Base-by-base conservation (phyloP, 2,113 vertebrate species). In the Myotis davidii region DNA sequence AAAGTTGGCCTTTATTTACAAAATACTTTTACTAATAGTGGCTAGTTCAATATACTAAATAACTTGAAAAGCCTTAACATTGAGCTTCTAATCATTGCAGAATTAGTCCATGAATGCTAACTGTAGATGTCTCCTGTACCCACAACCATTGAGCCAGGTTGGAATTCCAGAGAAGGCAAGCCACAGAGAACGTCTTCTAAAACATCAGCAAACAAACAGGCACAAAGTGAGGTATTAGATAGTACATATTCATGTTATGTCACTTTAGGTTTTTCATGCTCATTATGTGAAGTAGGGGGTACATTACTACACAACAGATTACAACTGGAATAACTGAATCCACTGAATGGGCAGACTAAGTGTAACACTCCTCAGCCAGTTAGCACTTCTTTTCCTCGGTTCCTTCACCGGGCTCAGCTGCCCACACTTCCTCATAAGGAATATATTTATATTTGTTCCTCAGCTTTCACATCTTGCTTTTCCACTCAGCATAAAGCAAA, bases 1-100 rank as follows among this genome's bases (percentile, higher is more conserved):
- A 84, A 95, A 90, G 10, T 9, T 85, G 70, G 70, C 48, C 74
- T 83, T 85, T 52, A 93, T 45, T 54, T 86, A 91, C 37, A 83
- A 88, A 96, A 59, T 45, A 85, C 67, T 48, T 90, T 76, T 59
- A 78, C n/a, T 50, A 34, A 34, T 3, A 81, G n/a, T 70, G 56
- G 65, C 59, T 82, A 92, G 48, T 78, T 78, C 13, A 39, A 65
- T 84, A 83, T 25, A 86, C 52, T 74, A 93, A 45, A 32, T 65
- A 85, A 91, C 39, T 37, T 89, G 17, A 59, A 87, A 84, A 95
- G 48, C 25, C 61, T 86, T 79, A 90, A 74, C 17, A 88, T 83
- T 14, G 61, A 84, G 48, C 56, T 92, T 90, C 79, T 81, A 90
- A 65, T 64, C 70, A 81, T 25, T 73, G 29, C 20, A 90, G 32